Percentiles rank a stretch among this genome's conserved stretches.
These are phyloP conservation scores for Gallinago jamesoni DNA, from an alignment of 2,113 vertebrate species.

Conservation along the genomic window DNA sequence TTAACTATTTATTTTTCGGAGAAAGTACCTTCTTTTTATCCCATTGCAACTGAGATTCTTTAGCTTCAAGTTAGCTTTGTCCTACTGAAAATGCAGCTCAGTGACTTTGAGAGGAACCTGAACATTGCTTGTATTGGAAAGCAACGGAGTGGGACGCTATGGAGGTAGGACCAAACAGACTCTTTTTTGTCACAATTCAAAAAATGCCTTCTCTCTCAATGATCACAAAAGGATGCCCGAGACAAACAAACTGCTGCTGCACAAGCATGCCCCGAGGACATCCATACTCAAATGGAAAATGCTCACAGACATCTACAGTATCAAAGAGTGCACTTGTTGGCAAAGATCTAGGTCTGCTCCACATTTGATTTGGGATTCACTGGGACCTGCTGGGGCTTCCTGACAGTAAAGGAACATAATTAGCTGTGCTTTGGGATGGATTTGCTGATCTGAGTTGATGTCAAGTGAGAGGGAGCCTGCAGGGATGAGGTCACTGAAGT, in stretches of 20 bases:
- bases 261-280: background rate
- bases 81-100: background rate
- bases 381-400: background rate
- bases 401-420: background rate
- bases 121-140: background rate
- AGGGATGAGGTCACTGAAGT: slow-evolving; percentile 3
- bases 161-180: background rate
- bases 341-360: background rate
- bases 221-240: background rate
- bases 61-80: background rate
- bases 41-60: background rate
- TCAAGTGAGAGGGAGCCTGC: background rate
- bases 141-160: background rate
- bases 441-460: background rate
- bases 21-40: background rate
- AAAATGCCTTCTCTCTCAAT: background rate
- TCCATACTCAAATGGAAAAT: background rate
- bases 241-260: background rate
- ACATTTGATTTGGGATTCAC: background rate
- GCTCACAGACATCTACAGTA: background rate
- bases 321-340: background rate
- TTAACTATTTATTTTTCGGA: background rate
- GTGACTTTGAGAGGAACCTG: background rate
- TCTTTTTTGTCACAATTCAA: background rate
- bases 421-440: background rate